Percentiles rank a stretch among this genome's conserved stretches.
phyloP scores from a whole-genome alignment of 35 echinoderm and acorn worm genomes.

The Ptychodera flava region DNA sequence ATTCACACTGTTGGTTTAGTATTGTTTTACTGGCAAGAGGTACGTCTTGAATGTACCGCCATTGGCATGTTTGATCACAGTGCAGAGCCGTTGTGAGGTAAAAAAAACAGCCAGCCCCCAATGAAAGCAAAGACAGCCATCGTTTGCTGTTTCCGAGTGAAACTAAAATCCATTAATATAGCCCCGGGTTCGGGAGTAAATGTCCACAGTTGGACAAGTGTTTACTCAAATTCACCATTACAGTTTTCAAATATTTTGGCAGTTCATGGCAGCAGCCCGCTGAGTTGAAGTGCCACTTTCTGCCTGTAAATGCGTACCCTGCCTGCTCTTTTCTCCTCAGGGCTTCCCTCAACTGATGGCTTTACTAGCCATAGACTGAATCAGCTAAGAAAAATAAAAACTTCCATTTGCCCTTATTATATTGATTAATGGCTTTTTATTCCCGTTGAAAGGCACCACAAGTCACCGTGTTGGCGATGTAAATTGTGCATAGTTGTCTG shows the following conservation, averaged over 20 bases:
- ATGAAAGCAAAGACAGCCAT: neutral
- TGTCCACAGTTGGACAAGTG: neutral
- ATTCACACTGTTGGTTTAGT: neutral
- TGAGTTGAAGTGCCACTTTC: neutral
- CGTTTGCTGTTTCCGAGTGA: neutral
- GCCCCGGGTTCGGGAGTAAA: neutral
- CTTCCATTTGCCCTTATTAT: neutral
- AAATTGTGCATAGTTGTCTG: neutral
- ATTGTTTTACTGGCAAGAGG: neutral
- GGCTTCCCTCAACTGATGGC: neutral
- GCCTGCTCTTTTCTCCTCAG: neutral
- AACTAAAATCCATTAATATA: neutral
- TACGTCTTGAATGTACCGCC: neutral
- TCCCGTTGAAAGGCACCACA: neutral
- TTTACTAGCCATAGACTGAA: neutral
- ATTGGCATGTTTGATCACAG: neutral
- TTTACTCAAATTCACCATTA: neutral
- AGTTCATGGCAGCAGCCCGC: neutral
- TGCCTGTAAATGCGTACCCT: neutral
- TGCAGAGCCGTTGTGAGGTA: neutral
- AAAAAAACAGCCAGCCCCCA: neutral
- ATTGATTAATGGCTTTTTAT: neutral
- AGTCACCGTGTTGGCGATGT: neutral
- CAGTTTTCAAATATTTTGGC: neutral
- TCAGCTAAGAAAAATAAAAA: neutral